These are phyloP conservation scores for Clarias laeviceps DNA, from an alignment of 2,797 vertebrate species.

Conservation along the genomic window DNA sequence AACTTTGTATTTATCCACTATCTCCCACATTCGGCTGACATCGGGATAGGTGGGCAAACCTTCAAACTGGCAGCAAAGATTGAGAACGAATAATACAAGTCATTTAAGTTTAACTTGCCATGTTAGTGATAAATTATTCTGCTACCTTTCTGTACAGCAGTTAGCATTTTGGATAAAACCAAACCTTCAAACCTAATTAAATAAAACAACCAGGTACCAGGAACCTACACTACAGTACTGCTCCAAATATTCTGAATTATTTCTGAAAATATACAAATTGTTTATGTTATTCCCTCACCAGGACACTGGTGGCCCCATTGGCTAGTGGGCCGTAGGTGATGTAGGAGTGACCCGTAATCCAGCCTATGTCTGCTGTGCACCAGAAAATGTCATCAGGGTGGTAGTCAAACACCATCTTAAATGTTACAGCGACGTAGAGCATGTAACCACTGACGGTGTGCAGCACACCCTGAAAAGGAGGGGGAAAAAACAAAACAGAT, in stretches of 20 bases:
- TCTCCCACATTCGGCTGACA: constrained; percentile 87
- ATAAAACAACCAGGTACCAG: not conserved
- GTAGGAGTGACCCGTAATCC: constrained; percentile 98
- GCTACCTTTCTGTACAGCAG: not conserved
- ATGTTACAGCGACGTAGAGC: constrained; percentile 88
- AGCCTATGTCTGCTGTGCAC: constrained; percentile 97
- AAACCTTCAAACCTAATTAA: not conserved
- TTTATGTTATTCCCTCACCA: constrained; percentile 78
- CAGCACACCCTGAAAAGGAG: constrained; percentile 83
- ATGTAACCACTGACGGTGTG: constrained; percentile 94
- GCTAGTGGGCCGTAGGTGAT: constrained; percentile 93
- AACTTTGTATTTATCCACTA: constrained; percentile 92
- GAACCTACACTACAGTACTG: too few relatives aligned
- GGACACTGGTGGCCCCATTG: constrained; percentile 89
- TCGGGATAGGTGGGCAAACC: constrained; percentile 93
- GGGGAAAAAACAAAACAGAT: not conserved
- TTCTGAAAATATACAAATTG: not conserved
- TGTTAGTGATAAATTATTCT: not conserved
- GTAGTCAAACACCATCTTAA: constrained; percentile 94
- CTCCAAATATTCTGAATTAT: not conserved
- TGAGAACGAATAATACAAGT: not conserved
- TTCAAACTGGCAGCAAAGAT: constrained; percentile 82
- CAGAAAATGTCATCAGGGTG: constrained; percentile 90
- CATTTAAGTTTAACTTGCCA: not conserved
- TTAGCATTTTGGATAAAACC: not conserved